phyloP scores from a whole-genome alignment of 2,797 vertebrate genomes.

The Acrossocheilus wenchowensis region DNA sequence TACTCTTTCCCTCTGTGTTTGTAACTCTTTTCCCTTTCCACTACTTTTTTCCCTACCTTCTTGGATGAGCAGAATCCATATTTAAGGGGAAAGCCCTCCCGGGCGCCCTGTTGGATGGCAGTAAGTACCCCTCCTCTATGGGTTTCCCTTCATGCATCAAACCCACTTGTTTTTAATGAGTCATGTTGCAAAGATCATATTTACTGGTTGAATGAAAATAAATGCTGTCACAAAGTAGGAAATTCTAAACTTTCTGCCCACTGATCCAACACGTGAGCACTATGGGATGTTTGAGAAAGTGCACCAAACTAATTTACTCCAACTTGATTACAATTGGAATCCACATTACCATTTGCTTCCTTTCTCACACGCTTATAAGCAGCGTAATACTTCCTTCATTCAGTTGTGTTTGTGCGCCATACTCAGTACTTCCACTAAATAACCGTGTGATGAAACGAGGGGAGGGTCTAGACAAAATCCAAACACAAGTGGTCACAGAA shows the following conservation, averaged over 20 bases:
- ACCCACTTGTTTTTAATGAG: background rate
- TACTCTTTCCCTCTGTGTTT: slow-evolving; percentile 43
- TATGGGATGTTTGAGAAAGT: background rate
- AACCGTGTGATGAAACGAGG: background rate
- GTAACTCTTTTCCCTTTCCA: slow-evolving; percentile 51
- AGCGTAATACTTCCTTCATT: background rate
- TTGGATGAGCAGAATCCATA: slow-evolving; percentile 91
- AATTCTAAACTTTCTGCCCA: background rate
- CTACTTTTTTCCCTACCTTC: slow-evolving; percentile 57
- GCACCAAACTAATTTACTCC: background rate
- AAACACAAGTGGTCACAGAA: background rate
- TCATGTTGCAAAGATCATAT: background rate
- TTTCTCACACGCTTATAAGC: background rate
- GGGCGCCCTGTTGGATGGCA: slow-evolving; percentile 92
- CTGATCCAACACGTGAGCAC: background rate
- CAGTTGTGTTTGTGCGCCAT: background rate
- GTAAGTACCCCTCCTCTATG: slow-evolving; percentile 84
- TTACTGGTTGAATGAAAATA: background rate
- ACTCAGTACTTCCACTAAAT: background rate
- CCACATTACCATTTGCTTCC: background rate
- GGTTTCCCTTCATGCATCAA: slow-evolving; percentile 28
- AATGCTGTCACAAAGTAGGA: background rate
- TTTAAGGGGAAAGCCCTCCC: slow-evolving; percentile 98
- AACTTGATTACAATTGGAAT: background rate
- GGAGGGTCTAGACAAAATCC: background rate